Percentiles rank a stretch among this genome's conserved stretches.
phyloP scores from a whole-genome alignment of 2,113 vertebrate species.

The Anas platyrhynchos region DNA sequence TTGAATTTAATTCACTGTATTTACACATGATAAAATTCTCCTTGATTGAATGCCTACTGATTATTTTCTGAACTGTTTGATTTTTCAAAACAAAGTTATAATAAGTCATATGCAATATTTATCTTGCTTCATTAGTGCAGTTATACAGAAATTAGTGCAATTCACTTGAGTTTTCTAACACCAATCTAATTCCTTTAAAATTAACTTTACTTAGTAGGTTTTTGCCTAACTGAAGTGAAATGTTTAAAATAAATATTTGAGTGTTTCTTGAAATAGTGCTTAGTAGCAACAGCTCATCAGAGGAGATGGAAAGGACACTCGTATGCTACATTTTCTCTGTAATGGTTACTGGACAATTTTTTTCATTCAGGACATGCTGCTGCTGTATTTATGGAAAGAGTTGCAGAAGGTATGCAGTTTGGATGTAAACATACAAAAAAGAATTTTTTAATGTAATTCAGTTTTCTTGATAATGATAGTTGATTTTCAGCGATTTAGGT shows the following conservation, averaged over 20 bases:
- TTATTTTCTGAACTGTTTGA: slow-evolving; percentile 67
- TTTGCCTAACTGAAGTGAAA: slow-evolving; percentile 66
- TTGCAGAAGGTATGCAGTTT: not conserved
- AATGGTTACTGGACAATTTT: not conserved
- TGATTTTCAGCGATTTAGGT: not conserved
- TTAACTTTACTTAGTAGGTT: slow-evolving; percentile 65
- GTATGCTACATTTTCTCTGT: not conserved
- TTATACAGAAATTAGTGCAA: slow-evolving; percentile 62
- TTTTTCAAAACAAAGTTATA: slow-evolving; percentile 72
- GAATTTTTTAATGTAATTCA: not conserved
- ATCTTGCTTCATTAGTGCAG: slow-evolving; percentile 63
- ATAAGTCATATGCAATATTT: slow-evolving; percentile 64
- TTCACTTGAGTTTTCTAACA: slow-evolving; percentile 42
- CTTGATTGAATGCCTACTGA: slow-evolving; percentile 40
- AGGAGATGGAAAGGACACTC: not conserved
- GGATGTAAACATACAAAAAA: not conserved
- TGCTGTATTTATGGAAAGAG: not conserved
- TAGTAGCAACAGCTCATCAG: slow-evolving; percentile 18
- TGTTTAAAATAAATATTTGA: slow-evolving; percentile 74
- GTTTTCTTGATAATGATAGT: not conserved
- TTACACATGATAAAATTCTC: slow-evolving; percentile 20
- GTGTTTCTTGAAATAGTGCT: slow-evolving; percentile 54
- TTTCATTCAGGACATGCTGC: not conserved
- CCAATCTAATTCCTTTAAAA: slow-evolving; percentile 68
- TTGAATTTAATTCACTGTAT: slow-evolving; percentile 58